Base-by-base conservation (phyloP, 2,888 invertebrate species). In the Drosophila meridionalis region DNA sequence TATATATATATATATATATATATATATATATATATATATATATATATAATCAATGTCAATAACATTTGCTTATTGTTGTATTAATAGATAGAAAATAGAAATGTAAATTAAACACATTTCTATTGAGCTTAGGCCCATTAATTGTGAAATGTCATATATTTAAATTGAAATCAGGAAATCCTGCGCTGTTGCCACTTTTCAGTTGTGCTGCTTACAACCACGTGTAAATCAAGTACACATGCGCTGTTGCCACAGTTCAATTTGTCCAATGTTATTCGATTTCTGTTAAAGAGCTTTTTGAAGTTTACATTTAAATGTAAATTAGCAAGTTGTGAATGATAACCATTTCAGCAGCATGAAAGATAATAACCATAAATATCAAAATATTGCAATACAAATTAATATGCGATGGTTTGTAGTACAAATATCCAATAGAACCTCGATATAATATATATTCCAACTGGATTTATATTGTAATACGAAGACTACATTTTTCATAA, bases 171-270 rank as follows among this genome's bases (percentile, higher is more conserved):
- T 20, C 20, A 20, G 20, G 20, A 20, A 20, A 20, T 20, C 20
- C 20, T 20, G 14, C 47, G 47, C 50, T 50, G 50, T 52, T 52
- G 52, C 20, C 52, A 12, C 20, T 34, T 34, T 52, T 34, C 34
- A 20, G 0, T 45, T 45, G 11, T 12, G 26, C 45, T 45, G 6
- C 26, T 26, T 43, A 20, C 11, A 26, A 11, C 4, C n/a, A 0
- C 7, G 8, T 42, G 42, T 0, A 4, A 20, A 20, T 2, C 3
- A 8, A 4, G 11, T 11, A 26, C 30, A 11, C 1, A 0, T 7
- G 53, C 26, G 26, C 8, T 43, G 53, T 79, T 76, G 76, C 48
- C 64, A 65, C 26, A 58, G 45, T 26, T 45, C 45, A 45, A 45
- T 26, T 45, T 3, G 7, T 2, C 14, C 7, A 3, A 40, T 40